These are phyloP conservation scores for Gavia stellata DNA, from an alignment of 2,113 vertebrate species.

Conservation along the genomic window DNA sequence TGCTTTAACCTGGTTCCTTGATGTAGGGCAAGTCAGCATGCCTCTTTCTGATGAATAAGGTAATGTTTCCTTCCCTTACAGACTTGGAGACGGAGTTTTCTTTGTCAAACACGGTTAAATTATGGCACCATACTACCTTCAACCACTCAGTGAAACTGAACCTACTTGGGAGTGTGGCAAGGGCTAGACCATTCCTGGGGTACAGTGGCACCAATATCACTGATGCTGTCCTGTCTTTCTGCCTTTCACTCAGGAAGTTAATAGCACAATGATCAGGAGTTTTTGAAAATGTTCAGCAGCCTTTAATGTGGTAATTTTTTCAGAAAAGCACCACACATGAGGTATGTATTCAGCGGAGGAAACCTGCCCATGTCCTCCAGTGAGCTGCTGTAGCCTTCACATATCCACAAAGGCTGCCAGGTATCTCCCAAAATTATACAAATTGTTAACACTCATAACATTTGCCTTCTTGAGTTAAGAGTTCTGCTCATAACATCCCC, in stretches of 20 bases:
- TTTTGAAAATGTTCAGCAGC: background rate
- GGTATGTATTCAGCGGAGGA: background rate
- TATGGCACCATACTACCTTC: background rate
- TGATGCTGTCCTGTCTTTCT: background rate
- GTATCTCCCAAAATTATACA: background rate
- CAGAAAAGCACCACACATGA: accelerated
- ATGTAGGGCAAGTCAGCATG: background rate
- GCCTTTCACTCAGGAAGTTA: background rate
- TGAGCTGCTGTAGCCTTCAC: background rate
- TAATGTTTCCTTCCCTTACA: background rate
- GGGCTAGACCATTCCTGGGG: background rate
- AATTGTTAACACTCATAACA: background rate
- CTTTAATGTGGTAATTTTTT: background rate
- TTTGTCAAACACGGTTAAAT: background rate
- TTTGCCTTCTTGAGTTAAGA: background rate
- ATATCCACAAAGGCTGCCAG: background rate
- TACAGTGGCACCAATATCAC: background rate
- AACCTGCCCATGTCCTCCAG: background rate
- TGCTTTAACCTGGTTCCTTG: background rate
- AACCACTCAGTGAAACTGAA: background rate
- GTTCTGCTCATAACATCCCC: background rate
- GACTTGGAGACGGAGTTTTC: background rate
- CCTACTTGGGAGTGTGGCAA: background rate
- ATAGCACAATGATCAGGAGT: background rate
- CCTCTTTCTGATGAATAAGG: background rate